These are phyloP conservation scores for Apodemia duryi DNA, from an alignment of 2,888 invertebrate species.

Conservation along the genomic window DNA sequence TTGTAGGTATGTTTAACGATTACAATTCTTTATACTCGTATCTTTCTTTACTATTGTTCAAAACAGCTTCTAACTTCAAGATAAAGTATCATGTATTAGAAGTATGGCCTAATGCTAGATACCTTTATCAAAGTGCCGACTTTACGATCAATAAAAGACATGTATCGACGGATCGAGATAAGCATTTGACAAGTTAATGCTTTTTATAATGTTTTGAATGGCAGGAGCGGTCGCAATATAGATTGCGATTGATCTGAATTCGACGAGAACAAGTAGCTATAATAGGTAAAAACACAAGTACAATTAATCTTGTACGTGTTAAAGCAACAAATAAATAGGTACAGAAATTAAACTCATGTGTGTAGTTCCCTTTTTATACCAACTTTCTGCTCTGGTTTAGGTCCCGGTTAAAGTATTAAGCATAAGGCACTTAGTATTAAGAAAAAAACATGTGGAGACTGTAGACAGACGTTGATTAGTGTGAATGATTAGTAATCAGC, in stretches of 20 bases:
- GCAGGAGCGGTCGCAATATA: slow-evolving; percentile 8
- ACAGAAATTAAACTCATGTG: too few species aligned
- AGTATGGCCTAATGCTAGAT: slow-evolving; percentile 8
- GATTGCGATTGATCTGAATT: neutral
- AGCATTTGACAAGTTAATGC: slow-evolving; percentile 6
- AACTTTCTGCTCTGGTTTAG: too few species aligned
- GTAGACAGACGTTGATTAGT: too few species aligned
- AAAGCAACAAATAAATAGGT: too few species aligned
- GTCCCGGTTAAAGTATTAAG: too few species aligned
- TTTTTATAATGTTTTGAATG: neutral
- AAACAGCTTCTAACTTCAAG: slow-evolving; percentile 10
- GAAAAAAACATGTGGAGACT: too few species aligned
- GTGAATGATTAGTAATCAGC: too few species aligned
- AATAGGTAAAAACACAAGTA: too few species aligned
- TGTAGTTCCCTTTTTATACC: too few species aligned
- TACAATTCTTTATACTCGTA: neutral
- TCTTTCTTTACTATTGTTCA: neutral
- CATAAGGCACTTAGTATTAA: too few species aligned
- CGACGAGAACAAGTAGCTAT: too few species aligned
- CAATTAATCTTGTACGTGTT: too few species aligned
- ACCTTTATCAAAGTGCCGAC: slow-evolving; percentile 5
- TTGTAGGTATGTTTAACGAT: neutral
- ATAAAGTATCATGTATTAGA: slow-evolving; percentile 7
- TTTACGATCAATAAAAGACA: slow-evolving; percentile 2
- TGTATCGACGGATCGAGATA: neutral